These are phyloP conservation scores for Desoria tigrina DNA, from an alignment of 2,888 invertebrate species.

Conservation along the genomic window DNA sequence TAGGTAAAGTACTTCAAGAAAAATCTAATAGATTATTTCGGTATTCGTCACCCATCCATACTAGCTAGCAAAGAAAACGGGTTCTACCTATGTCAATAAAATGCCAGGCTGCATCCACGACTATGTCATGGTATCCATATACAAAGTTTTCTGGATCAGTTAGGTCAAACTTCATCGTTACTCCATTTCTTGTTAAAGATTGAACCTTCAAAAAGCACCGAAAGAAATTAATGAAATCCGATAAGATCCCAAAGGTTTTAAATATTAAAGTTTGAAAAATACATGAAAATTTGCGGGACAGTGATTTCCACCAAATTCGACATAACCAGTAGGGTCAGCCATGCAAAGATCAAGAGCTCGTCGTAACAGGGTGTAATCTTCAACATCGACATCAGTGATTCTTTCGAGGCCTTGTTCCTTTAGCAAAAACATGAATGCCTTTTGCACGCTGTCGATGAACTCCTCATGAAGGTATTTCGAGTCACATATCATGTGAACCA, in stretches of 20 bases:
- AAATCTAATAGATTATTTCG: too few relatives aligned
- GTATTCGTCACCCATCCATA: too few relatives aligned
- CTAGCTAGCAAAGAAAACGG: too few relatives aligned
- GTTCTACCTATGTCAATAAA: conserved; percentile 22
- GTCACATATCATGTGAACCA: conserved; percentile 42
- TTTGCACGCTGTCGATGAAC: conserved; percentile 36
- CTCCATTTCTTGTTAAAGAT: not conserved
- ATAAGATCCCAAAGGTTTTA: not conserved
- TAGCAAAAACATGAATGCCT: conserved; percentile 40
- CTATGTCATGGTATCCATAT: conserved; percentile 42
- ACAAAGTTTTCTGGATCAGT: conserved; percentile 25
- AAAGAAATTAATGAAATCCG: too few relatives aligned
- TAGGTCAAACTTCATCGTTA: not conserved
- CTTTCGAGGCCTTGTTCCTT: conserved; percentile 44
- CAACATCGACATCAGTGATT: conserved; percentile 27
- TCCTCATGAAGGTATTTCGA: conserved; percentile 30
- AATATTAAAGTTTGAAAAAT: not conserved
- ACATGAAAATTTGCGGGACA: conserved; percentile 19
- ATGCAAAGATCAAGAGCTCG: conserved; percentile 28
- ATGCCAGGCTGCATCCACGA: conserved; percentile 39
- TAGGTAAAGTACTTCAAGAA: too few relatives aligned
- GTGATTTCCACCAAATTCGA: conserved; percentile 23
- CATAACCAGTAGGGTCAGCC: conserved; percentile 14
- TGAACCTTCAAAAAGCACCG: not conserved
- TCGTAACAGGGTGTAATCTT: conserved; percentile 22